phyloP scores from a whole-genome alignment of 2,888 invertebrate species.

The Oligia fasciuncula region DNA sequence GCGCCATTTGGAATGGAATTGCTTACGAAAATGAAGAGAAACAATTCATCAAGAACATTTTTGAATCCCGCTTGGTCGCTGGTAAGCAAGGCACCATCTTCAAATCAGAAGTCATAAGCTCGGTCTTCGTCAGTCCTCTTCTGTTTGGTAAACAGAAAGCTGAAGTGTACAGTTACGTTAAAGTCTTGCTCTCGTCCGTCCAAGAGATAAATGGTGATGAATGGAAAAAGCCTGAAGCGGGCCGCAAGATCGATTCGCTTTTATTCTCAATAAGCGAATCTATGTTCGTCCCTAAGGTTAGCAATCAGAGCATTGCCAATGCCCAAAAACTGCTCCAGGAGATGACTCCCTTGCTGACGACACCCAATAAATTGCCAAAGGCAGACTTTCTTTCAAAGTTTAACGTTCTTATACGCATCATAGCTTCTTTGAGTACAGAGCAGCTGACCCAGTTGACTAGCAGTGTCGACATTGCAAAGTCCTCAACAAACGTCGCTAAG shows the following conservation, averaged over 20 bases:
- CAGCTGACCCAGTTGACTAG: conserved; percentile 90
- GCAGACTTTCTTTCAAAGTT: conserved; percentile 91
- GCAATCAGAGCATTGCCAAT: conserved; percentile 81
- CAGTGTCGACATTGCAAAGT: conserved; percentile 84
- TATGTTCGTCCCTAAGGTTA: conserved; percentile 46
- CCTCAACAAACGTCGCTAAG: conserved; percentile 80
- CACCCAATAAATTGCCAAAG: conserved; percentile 89
- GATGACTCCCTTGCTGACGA: conserved; percentile 90
- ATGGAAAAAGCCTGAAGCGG: conserved; percentile 81
- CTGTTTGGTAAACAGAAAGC: conserved; percentile 90
- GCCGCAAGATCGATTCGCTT: conserved; percentile 86
- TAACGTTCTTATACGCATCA: conserved; percentile 88
- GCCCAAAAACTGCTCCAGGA: conserved; percentile 86
- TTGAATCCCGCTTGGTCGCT: conserved; percentile 89
- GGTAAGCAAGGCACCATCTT: conserved; percentile 91
- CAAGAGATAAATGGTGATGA: conserved; percentile 77
- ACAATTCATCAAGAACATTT: conserved; percentile 89
- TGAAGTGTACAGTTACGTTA: conserved; percentile 91
- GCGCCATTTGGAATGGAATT: conserved; percentile 86
- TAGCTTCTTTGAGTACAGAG: conserved; percentile 90
- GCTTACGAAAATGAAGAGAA: conserved; percentile 86
- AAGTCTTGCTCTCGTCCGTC: conserved; percentile 84
- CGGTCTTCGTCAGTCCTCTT: conserved; percentile 90
- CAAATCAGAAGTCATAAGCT: conserved; percentile 91
- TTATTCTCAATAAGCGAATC: conserved; percentile 86